Evolutionary conservation across 2,113 vertebrate genomes (phyloP), one percentile per base, ranked within the genome.

Genomic region (Synodontis membranacea): DNA sequence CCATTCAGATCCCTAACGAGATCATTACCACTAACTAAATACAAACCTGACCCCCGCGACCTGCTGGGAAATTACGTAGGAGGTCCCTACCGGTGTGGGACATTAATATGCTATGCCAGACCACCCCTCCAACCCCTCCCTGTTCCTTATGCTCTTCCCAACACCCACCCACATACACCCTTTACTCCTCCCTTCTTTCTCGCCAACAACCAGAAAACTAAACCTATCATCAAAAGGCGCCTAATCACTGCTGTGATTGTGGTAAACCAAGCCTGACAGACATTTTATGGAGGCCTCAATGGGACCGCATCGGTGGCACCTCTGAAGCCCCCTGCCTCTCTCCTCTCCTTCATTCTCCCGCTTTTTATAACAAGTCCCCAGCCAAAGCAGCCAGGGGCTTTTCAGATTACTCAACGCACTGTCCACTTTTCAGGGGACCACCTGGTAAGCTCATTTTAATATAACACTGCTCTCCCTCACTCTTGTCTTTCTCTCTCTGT

Each of bases 11-110:
- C 93, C 95, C 93, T 95, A 96, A 96, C 91, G 90, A 96, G 96
- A 96, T 96, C 96, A 96, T 96, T 97, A 96, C 95, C 89, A 91
- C 93, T 95, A 96, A 96, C 96, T 96, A 97, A 97, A 96, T 97
- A 97, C 95, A 95, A 96, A 95, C 94, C 95, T 93, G 94, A 96
- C 96, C 96, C 84, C 93, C 58, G 0, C 84, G 94, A 96, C 96
- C 96, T 92, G 93, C 94, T 94, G 93, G 94, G 95, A 96, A 96
- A 94, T 94, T 94, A 94, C 93, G 93, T 93, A 91, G 95, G 92
- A 93, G 94, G 93, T 93, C 80, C 93, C 89, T 90, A 88, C 93
- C 31, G 80, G 88, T 95, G 93, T 90, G 92, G 93, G 94, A 95
- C 95, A 94, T 95, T 94, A 96, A 93, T 95, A 95, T 93, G 91